Evolutionary conservation across 2,113 vertebrate genomes (phyloP), one percentile per base, ranked within the genome.

Genomic region (Nannospalax galili): DNA sequence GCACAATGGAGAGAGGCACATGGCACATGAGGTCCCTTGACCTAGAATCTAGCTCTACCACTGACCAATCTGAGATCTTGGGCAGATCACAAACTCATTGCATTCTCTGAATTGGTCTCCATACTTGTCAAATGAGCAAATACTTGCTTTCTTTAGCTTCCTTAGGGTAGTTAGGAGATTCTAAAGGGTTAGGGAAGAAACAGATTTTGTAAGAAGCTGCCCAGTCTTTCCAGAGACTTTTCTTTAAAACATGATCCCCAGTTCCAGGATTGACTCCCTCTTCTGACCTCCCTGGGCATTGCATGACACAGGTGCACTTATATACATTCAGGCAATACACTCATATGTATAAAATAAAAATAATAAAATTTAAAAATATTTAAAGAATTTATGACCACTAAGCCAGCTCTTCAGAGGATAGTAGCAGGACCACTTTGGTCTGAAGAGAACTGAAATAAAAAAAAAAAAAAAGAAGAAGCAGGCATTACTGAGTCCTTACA

Each of bases 71-170:
- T 67, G 78, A 92, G 69, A 35, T 48, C n/a, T 37, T 37, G 22
- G n/a, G 19, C 22, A 40, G 64, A n/a, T 58, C 77, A 24, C 28
- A 58, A 48, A n/a, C 40, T 64, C 40, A 64, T 32, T 80, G 48
- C 40, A 84, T 52, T 96, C 70, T 62, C 56, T 86, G 28, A 84
- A 91, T 30, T 48, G 65, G n/a, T 84, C 93, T 84, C 35, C 30
- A 26, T 40, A 28, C 24, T 75, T 89, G 32, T 74, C 78, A 89
- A 69, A 40, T 78, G 74, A 78, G 10, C 28, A 86, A 73, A 58
- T 24, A 60, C 16, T 74, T 89, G n/a, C 84, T 84, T 85, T 93
- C 35, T n/a, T 58, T 26, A 64, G 64, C 7, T 45, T 92, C 56
- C 64, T 4, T 37, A 73, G 32, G 74, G 77, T 24, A 65, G 22